These are phyloP conservation scores for Sturnira hondurensis DNA, from an alignment of 2,113 vertebrate genomes.

Conservation along the genomic window DNA sequence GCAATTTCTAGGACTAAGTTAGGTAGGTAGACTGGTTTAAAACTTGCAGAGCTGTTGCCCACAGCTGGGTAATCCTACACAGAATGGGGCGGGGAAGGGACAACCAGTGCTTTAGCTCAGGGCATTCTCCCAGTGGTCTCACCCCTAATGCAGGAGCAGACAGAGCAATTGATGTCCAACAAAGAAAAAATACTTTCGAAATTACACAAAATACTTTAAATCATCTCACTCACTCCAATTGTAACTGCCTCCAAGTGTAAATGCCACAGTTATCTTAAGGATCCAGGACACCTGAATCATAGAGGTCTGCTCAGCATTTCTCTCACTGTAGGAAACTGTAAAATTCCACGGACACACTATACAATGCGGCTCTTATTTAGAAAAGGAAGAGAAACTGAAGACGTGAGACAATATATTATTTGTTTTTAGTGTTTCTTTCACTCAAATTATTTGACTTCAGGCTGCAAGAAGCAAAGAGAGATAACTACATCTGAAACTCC, in stretches of 20 bases:
- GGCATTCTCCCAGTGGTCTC: background rate
- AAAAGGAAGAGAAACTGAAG: slow-evolving; percentile 63
- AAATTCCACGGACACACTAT: slow-evolving; percentile 51
- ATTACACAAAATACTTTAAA: background rate
- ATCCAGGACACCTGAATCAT: background rate
- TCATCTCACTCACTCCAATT: background rate
- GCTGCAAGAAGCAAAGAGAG: slow-evolving; percentile 50
- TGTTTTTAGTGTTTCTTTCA: slow-evolving; percentile 59
- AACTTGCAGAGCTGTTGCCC: background rate
- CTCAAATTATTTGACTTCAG: slow-evolving; percentile 55
- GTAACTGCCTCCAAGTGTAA: background rate
- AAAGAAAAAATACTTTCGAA: background rate
- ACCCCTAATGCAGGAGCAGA: background rate
- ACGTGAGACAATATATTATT: slow-evolving; percentile 60
- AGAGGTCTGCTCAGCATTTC: slow-evolving; percentile 44
- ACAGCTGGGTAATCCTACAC: background rate
- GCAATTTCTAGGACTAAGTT: background rate
- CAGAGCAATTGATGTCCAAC: background rate
- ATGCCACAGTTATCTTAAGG: slow-evolving; percentile 24
- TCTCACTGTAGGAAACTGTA: slow-evolving; percentile 56
- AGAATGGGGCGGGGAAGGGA: background rate
- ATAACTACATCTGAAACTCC: slow-evolving; percentile 58
- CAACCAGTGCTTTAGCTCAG: background rate
- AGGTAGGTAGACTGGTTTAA: background rate
- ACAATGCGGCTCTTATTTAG: slow-evolving; percentile 63